Conservation (phyloP, 2,113 vertebrate genomes). For the Callipepla californica region DNA sequence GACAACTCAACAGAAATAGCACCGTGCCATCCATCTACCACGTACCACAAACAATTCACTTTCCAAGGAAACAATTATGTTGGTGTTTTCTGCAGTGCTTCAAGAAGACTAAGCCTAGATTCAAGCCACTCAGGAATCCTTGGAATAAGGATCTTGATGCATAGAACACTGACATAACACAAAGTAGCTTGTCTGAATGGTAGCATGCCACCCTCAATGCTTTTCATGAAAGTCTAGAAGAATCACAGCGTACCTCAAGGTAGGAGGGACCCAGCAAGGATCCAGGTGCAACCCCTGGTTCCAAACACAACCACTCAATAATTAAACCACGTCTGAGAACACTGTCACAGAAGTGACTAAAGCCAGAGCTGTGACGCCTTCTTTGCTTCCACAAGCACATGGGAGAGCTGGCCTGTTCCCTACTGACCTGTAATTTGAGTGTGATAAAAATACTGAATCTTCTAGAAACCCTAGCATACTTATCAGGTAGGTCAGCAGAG, state of each 20-base stretch:
- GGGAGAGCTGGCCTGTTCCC: not conserved
- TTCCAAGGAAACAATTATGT: not conserved
- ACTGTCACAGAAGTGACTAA: not conserved
- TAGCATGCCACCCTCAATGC: accelerated
- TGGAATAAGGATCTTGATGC: not conserved
- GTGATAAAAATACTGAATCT: not conserved
- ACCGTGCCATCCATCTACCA: not conserved
- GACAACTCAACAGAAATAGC: not conserved
- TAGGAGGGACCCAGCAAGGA: not conserved
- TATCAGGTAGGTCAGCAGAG: not conserved
- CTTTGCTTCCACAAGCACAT: accelerated
- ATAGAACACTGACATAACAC: not conserved
- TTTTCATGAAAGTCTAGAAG: not conserved
- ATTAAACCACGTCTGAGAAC: not conserved
- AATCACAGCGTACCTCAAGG: not conserved
- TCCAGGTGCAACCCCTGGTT: not conserved
- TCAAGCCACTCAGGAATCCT: not conserved
- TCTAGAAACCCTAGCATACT: not conserved
- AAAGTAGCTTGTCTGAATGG: not conserved
- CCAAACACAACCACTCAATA: not conserved
- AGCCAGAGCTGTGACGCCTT: accelerated
- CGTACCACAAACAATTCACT: not conserved
- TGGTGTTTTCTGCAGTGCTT: not conserved
- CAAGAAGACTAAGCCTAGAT: not conserved
- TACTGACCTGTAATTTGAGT: accelerated